These are phyloP conservation scores for Uloborus plumipes DNA, from an alignment of 2,888 invertebrate genomes.

Conservation along the genomic window DNA sequence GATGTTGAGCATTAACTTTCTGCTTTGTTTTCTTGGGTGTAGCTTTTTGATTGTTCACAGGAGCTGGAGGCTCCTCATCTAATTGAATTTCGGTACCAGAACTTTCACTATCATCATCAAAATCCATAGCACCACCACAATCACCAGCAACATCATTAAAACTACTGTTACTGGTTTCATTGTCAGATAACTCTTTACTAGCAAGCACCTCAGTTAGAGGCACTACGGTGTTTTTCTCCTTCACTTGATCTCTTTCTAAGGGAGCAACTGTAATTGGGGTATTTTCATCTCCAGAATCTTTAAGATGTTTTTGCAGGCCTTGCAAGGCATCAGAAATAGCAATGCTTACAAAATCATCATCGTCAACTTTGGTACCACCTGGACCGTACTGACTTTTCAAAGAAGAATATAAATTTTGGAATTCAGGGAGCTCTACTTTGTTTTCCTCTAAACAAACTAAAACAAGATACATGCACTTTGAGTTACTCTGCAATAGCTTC, in stretches of 20 bases:
- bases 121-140: slow-evolving; percentile 21
- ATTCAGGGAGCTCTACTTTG: slow-evolving; percentile 45
- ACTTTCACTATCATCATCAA: slow-evolving; percentile 45
- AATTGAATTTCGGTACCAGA: slow-evolving; percentile 20
- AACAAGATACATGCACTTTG: slow-evolving; percentile 76
- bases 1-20: slow-evolving; percentile 36
- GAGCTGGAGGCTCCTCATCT: neutral
- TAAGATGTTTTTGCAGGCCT: slow-evolving; percentile 66
- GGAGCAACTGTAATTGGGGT: slow-evolving; percentile 59
- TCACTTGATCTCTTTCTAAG: slow-evolving; percentile 50
- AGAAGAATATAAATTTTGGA: slow-evolving; percentile 31
- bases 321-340: slow-evolving; percentile 70
- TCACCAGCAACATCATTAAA: slow-evolving; percentile 38
- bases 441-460: slow-evolving; percentile 73
- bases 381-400: slow-evolving; percentile 60
- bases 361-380: slow-evolving; percentile 60
- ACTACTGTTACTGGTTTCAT: slow-evolving; percentile 52
- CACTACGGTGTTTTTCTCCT: slow-evolving; percentile 34
- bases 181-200: slow-evolving; percentile 24
- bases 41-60: slow-evolving; percentile 25
- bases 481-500: slow-evolving; percentile 76
- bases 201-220: slow-evolving; percentile 21
- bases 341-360: slow-evolving; percentile 70
- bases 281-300: slow-evolving; percentile 39
- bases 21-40: slow-evolving; percentile 15